Evolutionary conservation across 2,888 invertebrate genomes (phyloP), one percentile per base, ranked within the genome.

Genomic region (Nematopogon swammerdamellus): DNA sequence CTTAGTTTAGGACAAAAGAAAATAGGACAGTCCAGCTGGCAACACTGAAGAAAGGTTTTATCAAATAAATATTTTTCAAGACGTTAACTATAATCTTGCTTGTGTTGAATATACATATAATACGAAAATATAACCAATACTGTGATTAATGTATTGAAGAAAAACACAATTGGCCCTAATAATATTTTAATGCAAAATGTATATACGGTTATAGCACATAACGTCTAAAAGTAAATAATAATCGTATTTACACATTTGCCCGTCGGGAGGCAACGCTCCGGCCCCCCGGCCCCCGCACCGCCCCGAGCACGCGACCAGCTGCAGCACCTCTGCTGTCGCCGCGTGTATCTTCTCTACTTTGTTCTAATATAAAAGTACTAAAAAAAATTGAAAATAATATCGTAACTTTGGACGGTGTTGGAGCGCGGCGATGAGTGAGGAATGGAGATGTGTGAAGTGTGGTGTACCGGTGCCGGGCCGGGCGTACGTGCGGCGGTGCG

Each of bases 141-240:
- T 36, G 8, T 14, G 11, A 36, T 36, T 36, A 14, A 6, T 36
- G n/a, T 36, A 14, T 36, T 18, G 25, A 44, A 25, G 29, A 17
- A 44, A 42, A 8, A 49, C 44, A 42, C 17, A 19, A 49, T 20
- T 42, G 42, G 45, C 30, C 43, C 45, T 46, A 46, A 46, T 42
- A 29, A 48, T 44, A 36, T 45, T 44, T 48, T 44, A 48, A 47
- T 47, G 48, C 45, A 46, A 44, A 60, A 63, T 64, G 65, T 65
- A 65, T 64, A 62, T 64, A 68, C 67, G 66, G 67, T 69, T 73
- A 73, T 74, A 76, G 76, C 76, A 76, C 76, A 69, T 67, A 64
- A 67, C 69, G 65, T 72, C 73, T 75, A 76, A 69, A n/a, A 70
- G 72, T 72, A 73, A 72, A 72, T 76, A 74, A 72, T 73, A 68